phyloP scores from a whole-genome alignment of 1,140 invertebrate species.

The Diabrotica virgifera region DNA sequence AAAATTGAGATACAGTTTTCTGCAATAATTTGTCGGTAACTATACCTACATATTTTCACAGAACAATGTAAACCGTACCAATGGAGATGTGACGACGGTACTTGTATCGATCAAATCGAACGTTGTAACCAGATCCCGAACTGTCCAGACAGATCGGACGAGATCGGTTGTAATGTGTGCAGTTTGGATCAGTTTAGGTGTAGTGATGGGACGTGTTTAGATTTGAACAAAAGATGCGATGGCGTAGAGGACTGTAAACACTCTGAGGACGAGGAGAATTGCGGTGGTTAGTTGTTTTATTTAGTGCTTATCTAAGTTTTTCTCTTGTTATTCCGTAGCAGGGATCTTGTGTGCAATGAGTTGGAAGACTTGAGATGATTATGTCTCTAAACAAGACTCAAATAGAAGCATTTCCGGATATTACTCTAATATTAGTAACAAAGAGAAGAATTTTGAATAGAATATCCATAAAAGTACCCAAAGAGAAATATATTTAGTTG shows the following conservation, averaged over 20 bases:
- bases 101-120: constrained; percentile 54
- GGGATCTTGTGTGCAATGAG: no score
- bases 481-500: no score
- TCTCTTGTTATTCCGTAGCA: no score
- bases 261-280: constrained; percentile 61
- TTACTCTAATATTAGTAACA: no score
- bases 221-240: constrained; percentile 59
- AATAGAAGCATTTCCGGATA: no score
- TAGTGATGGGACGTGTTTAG: constrained; percentile 66
- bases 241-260: constrained; percentile 58
- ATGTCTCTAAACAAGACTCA: no score
- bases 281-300: constrained; percentile 39
- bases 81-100: constrained; percentile 58
- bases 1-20: background rate
- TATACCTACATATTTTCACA: background rate
- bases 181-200: constrained; percentile 54
- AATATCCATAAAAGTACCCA: no score
- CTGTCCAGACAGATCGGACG: constrained; percentile 71
- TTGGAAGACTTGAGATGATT: no score
- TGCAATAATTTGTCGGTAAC: no score
- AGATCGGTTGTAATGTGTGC: constrained; percentile 53
- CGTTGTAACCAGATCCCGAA: constrained; percentile 56
- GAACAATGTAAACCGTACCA: constrained; percentile 44
- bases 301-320: no score
- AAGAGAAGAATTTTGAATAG: no score